Conservation (phyloP, 2,797 vertebrate species). For the Natrix natrix region DNA sequence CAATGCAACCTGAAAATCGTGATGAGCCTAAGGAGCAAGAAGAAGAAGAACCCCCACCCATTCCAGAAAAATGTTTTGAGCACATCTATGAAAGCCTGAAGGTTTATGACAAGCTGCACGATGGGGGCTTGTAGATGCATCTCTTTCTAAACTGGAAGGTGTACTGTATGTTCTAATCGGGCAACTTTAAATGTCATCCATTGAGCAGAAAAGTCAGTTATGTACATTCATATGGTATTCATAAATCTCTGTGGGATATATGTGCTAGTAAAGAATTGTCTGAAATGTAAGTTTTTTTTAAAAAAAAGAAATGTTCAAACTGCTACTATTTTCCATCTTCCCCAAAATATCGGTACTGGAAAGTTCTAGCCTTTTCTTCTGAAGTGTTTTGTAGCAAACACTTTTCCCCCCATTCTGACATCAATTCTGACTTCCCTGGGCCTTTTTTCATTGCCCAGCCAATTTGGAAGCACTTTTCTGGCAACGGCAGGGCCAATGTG, state of each 20-base stretch:
- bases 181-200: background rate
- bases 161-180: background rate
- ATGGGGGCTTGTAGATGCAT: background rate
- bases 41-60: slow-evolving; percentile 8
- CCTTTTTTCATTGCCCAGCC: slow-evolving; percentile 72
- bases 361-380: background rate
- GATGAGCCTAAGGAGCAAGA: rapidly evolving
- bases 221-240: background rate
- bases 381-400: background rate
- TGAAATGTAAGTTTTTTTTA: background rate
- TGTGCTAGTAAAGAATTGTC: background rate
- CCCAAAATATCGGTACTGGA: background rate
- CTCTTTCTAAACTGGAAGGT: background rate
- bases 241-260: background rate
- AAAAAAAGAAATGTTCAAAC: background rate
- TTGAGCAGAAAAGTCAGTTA: background rate
- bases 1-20: rapidly evolving
- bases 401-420: background rate
- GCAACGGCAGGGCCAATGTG: slow-evolving; percentile 69
- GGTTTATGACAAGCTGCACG: background rate
- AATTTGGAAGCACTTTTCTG: slow-evolving; percentile 78
- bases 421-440: background rate
- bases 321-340: background rate
- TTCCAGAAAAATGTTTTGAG: slow-evolving; percentile 38
- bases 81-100: slow-evolving; percentile 8